phyloP scores from a whole-genome alignment of 2,888 invertebrate genomes.

The Sipha maydis region DNA sequence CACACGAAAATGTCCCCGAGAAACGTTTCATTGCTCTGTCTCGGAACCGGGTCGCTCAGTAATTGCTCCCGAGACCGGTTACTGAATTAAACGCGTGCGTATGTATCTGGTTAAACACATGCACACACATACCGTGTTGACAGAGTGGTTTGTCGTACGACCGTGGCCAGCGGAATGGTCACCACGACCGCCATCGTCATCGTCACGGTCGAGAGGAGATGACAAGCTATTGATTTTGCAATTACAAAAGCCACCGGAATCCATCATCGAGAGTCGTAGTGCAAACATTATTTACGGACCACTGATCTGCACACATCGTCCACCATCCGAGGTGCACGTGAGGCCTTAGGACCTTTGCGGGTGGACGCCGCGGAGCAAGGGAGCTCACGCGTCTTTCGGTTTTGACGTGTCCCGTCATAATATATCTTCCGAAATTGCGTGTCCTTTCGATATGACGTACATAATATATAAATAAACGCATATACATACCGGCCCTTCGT shows the following conservation, averaged over 20 bases:
- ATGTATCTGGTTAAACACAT: no score
- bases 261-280: constrained; percentile 38
- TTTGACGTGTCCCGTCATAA: constrained; percentile 38
- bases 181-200: neutral
- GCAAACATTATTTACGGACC: constrained; percentile 52
- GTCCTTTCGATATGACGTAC: constrained; percentile 10
- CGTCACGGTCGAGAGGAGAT: neutral
- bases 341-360: neutral
- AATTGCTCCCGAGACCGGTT: no score
- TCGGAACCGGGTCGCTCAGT: no score
- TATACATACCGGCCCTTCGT: no score
- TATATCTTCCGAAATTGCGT: constrained; percentile 37
- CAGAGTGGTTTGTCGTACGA: neutral
- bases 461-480: neutral
- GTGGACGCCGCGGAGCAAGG: neutral
- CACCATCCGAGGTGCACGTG: neutral
- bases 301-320: constrained; percentile 23
- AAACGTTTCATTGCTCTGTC: no score
- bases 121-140: neutral
- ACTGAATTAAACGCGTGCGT: no score
- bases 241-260: constrained; percentile 59
- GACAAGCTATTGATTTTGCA: constrained; percentile 49
- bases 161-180: neutral
- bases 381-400: neutral
- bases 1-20: no score